Base-by-base conservation (phyloP, 2,888 invertebrate species). In the Stenchaetothrips biformis region DNA sequence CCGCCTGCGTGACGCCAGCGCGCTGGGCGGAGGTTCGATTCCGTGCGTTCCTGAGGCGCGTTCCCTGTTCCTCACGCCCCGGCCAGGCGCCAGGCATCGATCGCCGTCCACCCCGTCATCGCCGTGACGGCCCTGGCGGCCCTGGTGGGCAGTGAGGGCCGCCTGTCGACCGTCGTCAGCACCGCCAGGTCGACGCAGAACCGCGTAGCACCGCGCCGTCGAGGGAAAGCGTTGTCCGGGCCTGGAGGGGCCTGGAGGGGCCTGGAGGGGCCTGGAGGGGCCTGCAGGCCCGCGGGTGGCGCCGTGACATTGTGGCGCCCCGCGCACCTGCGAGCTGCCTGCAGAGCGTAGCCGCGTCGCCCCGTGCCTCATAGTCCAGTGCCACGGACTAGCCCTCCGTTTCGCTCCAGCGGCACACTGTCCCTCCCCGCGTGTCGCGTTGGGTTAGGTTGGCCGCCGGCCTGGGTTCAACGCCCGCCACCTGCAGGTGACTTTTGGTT, bases 131-230 rank as follows among this genome's bases (percentile, higher is more conserved):
- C 74, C 0, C 81, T 81, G 37, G 62, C 67, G 8, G 82, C 82
- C 25, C 79, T 59, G 2, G 82, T 81, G 25, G 80, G 79, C 13
- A 81, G 79, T 37, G 81, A 81, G 9, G 81, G 77, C 37, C 79
- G 49, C 16, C 80, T 59, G n/a, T 81, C 80, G 48, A 80, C 81
- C 48, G 37, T 37, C 37, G 37, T 37, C 37, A 37, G 37, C 37
- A 2, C 4, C 2, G 37, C 37, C 37, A 37, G 37, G 37, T 37
- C 4, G 37, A 4, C 21, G 79, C 27, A 13, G 49, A 53, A 48
- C 79, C 77, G 21, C 79, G n/a, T 79, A 48, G 25, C 78, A 62
- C 67, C 21, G 27, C 78, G 78, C 8, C 79, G 78, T 78, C 37
- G 37, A 2, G 37, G 37, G 37, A 37, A 37, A 37, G 37, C 37